Conservation (phyloP, 2,888 invertebrate species). For the Gasteruption jaculator region DNA sequence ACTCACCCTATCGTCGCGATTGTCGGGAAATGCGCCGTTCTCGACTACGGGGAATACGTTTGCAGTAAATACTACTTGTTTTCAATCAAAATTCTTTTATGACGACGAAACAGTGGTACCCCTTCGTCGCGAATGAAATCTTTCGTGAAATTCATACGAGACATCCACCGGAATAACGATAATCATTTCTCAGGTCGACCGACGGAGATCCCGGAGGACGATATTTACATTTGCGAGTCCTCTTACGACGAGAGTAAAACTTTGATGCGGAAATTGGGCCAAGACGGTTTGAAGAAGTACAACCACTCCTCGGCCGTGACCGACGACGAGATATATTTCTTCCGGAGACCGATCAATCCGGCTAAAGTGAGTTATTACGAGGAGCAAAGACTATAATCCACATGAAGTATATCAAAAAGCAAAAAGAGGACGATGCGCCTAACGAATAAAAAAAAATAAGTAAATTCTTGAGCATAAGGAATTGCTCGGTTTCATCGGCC, state of each 20-base stretch:
- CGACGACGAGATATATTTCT: constrained; percentile 89
- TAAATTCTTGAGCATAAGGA: too few relatives aligned
- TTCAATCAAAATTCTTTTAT: constrained; percentile 1
- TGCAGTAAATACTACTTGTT: constrained; percentile 73
- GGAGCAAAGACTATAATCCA: not conserved
- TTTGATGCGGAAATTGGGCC: constrained; percentile 67
- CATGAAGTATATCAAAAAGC: too few relatives aligned
- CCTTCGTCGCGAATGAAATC: too few relatives aligned
- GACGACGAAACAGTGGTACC: too few relatives aligned
- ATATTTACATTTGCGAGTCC: constrained; percentile 90
- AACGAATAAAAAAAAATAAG: too few relatives aligned
- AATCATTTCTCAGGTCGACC: constrained; percentile 66
- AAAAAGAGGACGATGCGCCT: too few relatives aligned
- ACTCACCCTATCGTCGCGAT: constrained; percentile 87
- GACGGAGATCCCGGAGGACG: constrained; percentile 89
- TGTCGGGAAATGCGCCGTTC: constrained; percentile 85
- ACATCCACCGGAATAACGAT: too few relatives aligned
- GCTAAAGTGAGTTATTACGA: constrained; percentile 59
- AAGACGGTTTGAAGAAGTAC: constrained; percentile 74
- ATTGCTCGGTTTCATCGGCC: too few relatives aligned
- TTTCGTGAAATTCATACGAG: too few relatives aligned
- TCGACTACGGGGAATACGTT: constrained; percentile 86
- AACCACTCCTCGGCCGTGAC: constrained; percentile 77
- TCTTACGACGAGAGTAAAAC: constrained; percentile 86
- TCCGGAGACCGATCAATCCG: constrained; percentile 66